Evolutionary conservation across 2,888 invertebrate genomes (phyloP).

Genomic region (Megalurothrips usitatus): DNA sequence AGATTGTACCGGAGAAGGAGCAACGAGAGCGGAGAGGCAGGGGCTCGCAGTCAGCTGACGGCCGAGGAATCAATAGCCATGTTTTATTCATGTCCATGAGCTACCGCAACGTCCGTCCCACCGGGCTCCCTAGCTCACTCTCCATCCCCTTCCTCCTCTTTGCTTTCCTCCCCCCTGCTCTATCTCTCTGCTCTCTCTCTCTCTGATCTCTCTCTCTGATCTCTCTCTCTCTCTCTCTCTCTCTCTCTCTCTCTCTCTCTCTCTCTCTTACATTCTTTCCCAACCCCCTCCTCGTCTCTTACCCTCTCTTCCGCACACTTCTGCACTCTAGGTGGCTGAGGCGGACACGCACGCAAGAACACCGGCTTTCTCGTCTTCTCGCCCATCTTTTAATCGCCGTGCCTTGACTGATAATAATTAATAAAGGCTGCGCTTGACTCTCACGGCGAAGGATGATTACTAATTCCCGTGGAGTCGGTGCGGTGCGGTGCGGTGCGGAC

Average conservation of each 20-base stretch:
- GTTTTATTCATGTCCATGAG: conserved; percentile 17
- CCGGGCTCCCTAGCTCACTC: too few species aligned
- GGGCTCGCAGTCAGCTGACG: not conserved
- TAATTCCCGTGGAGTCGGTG: too few species aligned
- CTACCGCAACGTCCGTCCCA: not conserved
- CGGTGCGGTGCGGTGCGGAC: too few species aligned
- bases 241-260: not conserved
- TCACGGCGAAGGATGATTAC: too few species aligned
- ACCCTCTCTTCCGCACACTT: not conserved
- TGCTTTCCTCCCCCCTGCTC: not conserved
- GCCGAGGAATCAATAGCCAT: conserved; percentile 15
- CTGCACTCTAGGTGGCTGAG: too few species aligned
- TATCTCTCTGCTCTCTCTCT: not conserved
- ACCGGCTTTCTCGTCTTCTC: too few species aligned
- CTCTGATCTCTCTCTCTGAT: not conserved
- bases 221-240: not conserved
- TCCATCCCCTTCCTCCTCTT: too few species aligned
- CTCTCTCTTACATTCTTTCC: not conserved
- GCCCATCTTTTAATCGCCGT: too few species aligned
- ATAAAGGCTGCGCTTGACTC: too few species aligned
- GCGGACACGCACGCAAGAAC: too few species aligned
- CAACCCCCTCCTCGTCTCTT: not conserved
- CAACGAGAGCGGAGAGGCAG: not conserved
- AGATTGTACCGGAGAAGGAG: not conserved
- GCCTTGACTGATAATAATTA: too few species aligned